Conservation (phyloP, 2,113 vertebrate genomes). For the Gnathonemus longibarbis region DNA sequence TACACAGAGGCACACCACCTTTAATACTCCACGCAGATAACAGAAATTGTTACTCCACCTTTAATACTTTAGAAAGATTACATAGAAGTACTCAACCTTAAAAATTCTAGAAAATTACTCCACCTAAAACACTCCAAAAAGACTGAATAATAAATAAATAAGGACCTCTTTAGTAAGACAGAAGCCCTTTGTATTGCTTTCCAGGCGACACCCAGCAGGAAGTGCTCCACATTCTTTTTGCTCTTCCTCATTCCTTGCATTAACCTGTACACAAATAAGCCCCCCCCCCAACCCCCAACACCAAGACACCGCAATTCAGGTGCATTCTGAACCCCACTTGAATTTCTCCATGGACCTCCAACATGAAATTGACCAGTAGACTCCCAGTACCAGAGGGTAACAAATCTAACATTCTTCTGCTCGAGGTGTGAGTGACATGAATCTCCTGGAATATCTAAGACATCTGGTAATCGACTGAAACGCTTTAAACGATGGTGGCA, state of each 20-base stretch:
- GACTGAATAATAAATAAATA: not conserved
- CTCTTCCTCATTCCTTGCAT: not conserved
- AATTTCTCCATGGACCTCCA: not conserved
- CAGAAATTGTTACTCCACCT: not conserved
- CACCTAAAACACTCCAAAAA: not conserved
- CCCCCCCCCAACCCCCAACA: not conserved
- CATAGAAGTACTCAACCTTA: not conserved
- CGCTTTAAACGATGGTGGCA: not conserved
- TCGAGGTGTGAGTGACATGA: not conserved
- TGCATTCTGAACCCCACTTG: not conserved
- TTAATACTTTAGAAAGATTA: not conserved
- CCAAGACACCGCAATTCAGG: not conserved
- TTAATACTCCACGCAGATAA: not conserved
- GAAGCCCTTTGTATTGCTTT: not conserved
- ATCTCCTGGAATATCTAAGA: not conserved
- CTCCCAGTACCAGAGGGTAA: not conserved
- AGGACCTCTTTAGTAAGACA: not conserved
- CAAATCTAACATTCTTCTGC: not conserved
- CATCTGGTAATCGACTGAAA: not conserved
- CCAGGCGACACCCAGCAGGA: slow-evolving; percentile 1
- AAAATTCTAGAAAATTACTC: not conserved
- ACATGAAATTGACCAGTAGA: not conserved
- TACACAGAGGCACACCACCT: not conserved
- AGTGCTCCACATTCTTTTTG: not conserved
- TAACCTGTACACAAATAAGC: not conserved